Percentiles rank a stretch among this genome's conserved stretches.
These are phyloP conservation scores for Sylvia borin DNA, from an alignment of 2,797 vertebrate genomes.

Conservation along the genomic window DNA sequence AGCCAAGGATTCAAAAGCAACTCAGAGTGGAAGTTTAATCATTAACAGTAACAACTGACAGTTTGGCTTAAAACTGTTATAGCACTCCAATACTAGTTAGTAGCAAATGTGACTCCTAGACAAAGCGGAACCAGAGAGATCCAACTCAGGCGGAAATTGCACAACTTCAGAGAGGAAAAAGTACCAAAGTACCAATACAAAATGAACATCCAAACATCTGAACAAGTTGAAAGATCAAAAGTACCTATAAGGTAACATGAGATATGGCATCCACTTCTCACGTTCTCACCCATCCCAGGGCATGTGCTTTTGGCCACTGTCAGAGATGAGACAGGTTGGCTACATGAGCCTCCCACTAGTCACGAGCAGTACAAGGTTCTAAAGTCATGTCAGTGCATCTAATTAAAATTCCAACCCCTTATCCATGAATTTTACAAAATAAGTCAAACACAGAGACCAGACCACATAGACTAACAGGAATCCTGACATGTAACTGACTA, in stretches of 20 bases:
- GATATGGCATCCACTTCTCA: background rate
- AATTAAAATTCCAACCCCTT: background rate
- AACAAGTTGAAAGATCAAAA: background rate
- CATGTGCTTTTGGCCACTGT: background rate
- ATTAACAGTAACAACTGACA: background rate
- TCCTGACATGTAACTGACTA: background rate
- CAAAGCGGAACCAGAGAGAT: background rate
- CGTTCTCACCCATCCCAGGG: background rate
- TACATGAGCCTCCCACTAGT: background rate
- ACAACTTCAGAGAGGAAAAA: background rate
- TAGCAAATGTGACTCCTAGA: background rate
- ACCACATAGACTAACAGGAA: background rate
- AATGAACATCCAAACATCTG: background rate
- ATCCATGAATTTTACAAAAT: background rate
- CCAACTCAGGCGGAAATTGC: background rate
- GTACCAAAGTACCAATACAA: background rate
- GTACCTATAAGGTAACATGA: fast-evolving
- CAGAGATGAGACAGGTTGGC: fast-evolving
- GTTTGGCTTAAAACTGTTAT: background rate
- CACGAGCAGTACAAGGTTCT: background rate
- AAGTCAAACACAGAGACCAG: background rate
- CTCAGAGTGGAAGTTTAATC: background rate
- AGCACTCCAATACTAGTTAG: background rate
- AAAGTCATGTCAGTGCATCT: background rate
- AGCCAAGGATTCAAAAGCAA: background rate